These are phyloP conservation scores for Caloenas nicobarica DNA, from an alignment of 2,113 vertebrate genomes.

Conservation along the genomic window DNA sequence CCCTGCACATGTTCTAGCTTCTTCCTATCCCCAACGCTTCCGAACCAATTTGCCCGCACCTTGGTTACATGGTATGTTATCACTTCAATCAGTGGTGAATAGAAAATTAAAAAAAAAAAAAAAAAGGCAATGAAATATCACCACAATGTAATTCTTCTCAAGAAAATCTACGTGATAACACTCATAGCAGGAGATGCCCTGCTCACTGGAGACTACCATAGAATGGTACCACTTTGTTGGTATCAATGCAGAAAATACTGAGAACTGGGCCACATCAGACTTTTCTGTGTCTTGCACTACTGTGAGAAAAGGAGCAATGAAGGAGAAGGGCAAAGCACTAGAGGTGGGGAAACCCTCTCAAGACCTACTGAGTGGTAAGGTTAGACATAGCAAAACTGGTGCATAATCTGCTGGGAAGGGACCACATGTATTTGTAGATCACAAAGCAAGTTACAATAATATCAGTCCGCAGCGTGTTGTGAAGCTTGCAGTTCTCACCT, in stretches of 20 bases:
- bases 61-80: not conserved
- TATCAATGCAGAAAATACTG: not conserved
- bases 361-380: not conserved
- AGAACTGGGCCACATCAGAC: not conserved
- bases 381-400: not conserved
- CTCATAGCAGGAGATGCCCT: not conserved
- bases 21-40: not conserved
- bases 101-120: not conserved
- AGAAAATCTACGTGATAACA: not conserved
- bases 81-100: not conserved
- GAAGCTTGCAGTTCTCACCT: not conserved
- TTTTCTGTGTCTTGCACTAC: not conserved
- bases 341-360: not conserved
- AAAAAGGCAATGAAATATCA: not conserved
- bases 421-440: not conserved
- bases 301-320: not conserved
- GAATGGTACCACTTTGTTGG: not conserved
- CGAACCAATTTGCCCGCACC: not conserved
- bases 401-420: not conserved
- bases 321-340: not conserved
- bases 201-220: not conserved
- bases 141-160: not conserved
- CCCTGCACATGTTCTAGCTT: not conserved
- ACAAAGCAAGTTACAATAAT: not conserved
- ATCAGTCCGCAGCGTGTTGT: accelerated